Conservation (phyloP, 2,797 vertebrate genomes). For the Phoebastria nigripes region DNA sequence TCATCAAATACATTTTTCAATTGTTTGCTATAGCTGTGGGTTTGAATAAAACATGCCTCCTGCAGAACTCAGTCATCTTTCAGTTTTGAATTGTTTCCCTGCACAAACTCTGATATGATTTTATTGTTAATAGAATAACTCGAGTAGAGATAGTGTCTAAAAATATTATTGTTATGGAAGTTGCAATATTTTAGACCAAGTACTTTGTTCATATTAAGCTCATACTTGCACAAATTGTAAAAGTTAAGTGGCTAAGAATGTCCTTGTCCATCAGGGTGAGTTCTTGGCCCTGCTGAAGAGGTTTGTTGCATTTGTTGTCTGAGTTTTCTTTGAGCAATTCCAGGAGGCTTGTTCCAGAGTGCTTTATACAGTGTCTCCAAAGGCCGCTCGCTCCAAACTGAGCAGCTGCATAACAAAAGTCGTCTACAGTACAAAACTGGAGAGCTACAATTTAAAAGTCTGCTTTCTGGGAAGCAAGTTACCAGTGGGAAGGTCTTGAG, state of each 20-base stretch:
- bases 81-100: neutral
- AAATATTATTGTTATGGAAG: neutral
- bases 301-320: neutral
- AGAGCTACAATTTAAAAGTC: neutral
- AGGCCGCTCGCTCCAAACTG: neutral
- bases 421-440: neutral
- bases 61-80: neutral
- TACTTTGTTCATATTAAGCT: neutral
- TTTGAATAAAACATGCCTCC: neutral
- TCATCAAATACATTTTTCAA: neutral
- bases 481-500: neutral
- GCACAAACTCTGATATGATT: neutral
- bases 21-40: neutral
- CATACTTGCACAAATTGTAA: neutral
- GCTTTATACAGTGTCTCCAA: neutral
- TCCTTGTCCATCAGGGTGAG: neutral
- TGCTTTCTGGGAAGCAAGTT: neutral
- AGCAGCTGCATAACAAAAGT: neutral
- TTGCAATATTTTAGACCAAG: neutral
- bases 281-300: neutral
- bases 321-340: neutral
- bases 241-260: neutral
- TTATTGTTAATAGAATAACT: neutral
- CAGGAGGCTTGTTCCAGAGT: neutral
- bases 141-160: neutral